A percentile compares a stretch with the other conserved stretches of the same genome.
Conservation (phyloP, 1,140 invertebrate species). For the Periplaneta americana region DNA sequence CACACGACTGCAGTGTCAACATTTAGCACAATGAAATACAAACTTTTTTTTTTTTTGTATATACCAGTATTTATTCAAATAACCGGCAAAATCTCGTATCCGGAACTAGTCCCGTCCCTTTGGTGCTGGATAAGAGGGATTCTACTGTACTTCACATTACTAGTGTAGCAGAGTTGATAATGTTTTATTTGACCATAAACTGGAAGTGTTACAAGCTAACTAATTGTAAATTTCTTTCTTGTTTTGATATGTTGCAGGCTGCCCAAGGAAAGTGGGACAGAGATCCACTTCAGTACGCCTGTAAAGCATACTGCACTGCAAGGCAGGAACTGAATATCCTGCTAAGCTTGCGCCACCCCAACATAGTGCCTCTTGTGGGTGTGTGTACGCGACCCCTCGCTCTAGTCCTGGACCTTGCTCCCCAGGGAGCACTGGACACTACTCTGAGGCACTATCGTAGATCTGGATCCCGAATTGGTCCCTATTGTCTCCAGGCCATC, state of each 20-base stretch:
- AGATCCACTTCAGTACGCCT: constrained; percentile 84
- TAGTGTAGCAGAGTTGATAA: too few species aligned
- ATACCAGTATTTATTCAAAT: too few species aligned
- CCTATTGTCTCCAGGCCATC: constrained; percentile 76
- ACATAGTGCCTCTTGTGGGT: constrained; percentile 90
- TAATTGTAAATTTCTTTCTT: too few species aligned
- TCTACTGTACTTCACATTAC: too few species aligned
- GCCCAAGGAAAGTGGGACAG: constrained; percentile 85
- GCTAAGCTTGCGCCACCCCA: constrained; percentile 74
- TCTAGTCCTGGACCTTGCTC: constrained; percentile 85
- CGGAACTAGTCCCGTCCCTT: too few species aligned
- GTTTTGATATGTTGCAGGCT: constrained; percentile 42
- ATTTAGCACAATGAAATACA: too few species aligned
- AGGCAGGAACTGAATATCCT: constrained; percentile 91
- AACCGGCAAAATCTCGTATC: too few species aligned
- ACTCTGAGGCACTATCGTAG: constrained; percentile 76
- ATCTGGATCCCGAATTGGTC: constrained; percentile 73
- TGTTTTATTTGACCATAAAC: too few species aligned
- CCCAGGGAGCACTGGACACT: constrained; percentile 81
- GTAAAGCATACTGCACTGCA: constrained; percentile 91
- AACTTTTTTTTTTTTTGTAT: too few species aligned
- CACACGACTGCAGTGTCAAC: too few species aligned
- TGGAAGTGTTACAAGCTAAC: too few species aligned
- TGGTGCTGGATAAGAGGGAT: too few species aligned
- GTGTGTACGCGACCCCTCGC: constrained; percentile 85